phyloP scores from a whole-genome alignment of 1,140 invertebrate genomes.

The Lucilia sericata region DNA sequence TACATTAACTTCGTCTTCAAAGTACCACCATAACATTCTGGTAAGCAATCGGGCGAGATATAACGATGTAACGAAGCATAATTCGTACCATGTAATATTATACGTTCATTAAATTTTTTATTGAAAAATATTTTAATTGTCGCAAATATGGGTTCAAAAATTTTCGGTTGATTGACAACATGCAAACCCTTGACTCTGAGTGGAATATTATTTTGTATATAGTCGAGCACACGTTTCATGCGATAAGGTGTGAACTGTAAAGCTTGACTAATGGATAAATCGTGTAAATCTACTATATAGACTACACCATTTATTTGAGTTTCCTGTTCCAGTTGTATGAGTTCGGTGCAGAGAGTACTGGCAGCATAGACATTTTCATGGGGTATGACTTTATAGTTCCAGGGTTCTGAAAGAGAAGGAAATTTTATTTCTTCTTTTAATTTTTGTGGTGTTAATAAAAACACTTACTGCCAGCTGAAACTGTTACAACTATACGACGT shows the following conservation, averaged over 20 bases:
- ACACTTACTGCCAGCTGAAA: background rate
- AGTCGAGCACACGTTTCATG: background rate
- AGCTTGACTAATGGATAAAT: background rate
- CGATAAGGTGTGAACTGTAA: no score
- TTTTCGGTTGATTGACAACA: conserved; percentile 17
- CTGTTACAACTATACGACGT: background rate
- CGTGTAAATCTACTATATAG: background rate
- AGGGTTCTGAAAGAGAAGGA: background rate
- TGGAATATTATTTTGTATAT: background rate
- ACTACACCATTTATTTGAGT: conserved; percentile 26
- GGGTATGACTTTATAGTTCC: background rate
- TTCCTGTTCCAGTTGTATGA: background rate
- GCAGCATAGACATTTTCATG: background rate
- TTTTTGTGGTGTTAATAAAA: no score
- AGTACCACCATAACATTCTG: background rate
- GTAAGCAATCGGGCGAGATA: background rate
- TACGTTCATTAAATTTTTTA: background rate
- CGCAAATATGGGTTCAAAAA: background rate
- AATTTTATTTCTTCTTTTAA: no score
- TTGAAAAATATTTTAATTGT: background rate
- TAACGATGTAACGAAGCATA: background rate
- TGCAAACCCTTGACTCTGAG: background rate
- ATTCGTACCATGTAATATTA: conserved; percentile 3
- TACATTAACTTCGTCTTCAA: background rate
- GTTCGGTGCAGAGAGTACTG: background rate